Percentiles rank a stretch among this genome's conserved stretches.
phyloP scores from a whole-genome alignment of 1,140 invertebrate species.

The Heliconius hermathena region DNA sequence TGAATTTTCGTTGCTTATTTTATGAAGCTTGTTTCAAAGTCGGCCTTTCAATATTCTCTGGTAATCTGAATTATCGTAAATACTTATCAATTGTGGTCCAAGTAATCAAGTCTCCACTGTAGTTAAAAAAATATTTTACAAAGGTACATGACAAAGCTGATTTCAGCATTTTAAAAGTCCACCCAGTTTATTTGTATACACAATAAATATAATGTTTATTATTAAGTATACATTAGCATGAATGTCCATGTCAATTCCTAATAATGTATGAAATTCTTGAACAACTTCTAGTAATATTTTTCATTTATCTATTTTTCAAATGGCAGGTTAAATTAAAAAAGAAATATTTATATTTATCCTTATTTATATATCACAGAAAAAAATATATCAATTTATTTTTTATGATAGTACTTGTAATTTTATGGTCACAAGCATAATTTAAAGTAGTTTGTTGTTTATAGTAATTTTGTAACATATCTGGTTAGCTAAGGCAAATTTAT shows the following conservation, averaged over 20 bases:
- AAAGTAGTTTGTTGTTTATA: neutral
- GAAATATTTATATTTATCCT: neutral
- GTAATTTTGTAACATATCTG: neutral
- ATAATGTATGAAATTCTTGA: neutral
- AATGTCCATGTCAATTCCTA: slow-evolving; percentile 4
- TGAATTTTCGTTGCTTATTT: no score
- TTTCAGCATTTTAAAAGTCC: neutral
- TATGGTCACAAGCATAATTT: slow-evolving; percentile 1
- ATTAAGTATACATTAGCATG: neutral
- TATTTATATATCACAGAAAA: neutral
- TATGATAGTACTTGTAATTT: neutral
- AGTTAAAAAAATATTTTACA: neutral
- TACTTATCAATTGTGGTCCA: neutral
- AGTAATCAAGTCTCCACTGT: neutral
- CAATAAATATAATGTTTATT: slow-evolving; percentile 12
- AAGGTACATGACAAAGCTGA: neutral
- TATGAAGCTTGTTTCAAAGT: no score
- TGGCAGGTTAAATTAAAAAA: neutral
- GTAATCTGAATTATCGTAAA: no score
- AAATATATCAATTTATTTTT: slow-evolving; percentile 1
- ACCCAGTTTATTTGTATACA: neutral
- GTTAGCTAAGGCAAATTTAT: neutral
- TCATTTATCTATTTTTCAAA: neutral
- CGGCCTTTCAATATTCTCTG: no score
- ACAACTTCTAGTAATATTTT: neutral